Percentiles rank a stretch among this genome's conserved stretches.
Evolutionary conservation across 2,797 vertebrate species (phyloP).

Genomic region (Jordanella pulchra): DNA sequence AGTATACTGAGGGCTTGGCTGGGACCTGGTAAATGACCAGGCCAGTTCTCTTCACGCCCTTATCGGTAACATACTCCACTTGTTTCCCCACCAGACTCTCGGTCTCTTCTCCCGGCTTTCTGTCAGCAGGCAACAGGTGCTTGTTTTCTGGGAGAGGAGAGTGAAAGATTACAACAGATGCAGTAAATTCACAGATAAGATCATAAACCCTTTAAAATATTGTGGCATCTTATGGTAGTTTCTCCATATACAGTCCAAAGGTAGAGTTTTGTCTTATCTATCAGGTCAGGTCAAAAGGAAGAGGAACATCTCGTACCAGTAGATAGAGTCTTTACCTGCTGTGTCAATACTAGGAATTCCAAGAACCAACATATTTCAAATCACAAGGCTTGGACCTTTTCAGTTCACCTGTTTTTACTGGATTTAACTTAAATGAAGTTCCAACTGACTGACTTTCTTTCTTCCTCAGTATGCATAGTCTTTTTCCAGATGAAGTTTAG

Average conservation of each 20-base stretch:
- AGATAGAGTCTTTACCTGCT: neutral
- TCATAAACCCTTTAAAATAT: neutral
- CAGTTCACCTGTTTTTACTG: no score
- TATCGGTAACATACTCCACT: constrained; percentile 87
- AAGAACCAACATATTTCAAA: neutral
- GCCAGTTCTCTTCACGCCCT: constrained; percentile 85
- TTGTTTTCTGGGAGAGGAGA: constrained; percentile 78
- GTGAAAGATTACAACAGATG: constrained; percentile 12
- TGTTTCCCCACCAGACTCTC: constrained; percentile 87
- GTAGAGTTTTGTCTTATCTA: neutral
- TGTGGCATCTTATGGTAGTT: neutral
- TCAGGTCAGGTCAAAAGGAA: neutral
- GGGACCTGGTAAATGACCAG: constrained; percentile 87
- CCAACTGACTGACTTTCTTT: no score
- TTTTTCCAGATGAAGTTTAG: no score
- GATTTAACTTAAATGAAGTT: no score
- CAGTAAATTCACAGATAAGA: constrained; percentile 4
- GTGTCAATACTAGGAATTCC: neutral
- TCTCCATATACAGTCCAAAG: constrained; percentile 1
- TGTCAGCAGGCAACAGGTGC: constrained; percentile 85
- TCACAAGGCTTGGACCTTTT: neutral
- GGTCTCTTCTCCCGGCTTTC: constrained; percentile 84
- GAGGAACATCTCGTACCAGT: neutral
- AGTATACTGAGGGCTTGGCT: constrained; percentile 86
- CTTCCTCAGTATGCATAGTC: no score